phyloP scores from a whole-genome alignment of 1,140 invertebrate species.

The Drosophila ironensis region DNA sequence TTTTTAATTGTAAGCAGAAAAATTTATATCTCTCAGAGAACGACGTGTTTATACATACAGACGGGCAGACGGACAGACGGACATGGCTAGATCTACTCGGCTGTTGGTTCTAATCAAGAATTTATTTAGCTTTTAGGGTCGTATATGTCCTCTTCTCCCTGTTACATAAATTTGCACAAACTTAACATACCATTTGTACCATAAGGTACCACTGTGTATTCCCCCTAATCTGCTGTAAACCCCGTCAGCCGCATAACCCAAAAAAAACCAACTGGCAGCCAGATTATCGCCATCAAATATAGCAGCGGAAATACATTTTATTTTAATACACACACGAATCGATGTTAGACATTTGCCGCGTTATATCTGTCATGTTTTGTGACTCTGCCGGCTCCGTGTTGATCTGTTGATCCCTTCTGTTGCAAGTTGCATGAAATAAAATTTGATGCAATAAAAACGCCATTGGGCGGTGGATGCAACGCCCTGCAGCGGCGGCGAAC shows the following conservation, averaged over 20 bases:
- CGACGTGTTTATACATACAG: too few species aligned
- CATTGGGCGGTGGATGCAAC: constrained; percentile 42
- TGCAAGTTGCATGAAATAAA: constrained; percentile 67
- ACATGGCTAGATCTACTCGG: too few species aligned
- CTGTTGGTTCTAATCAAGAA: too few species aligned
- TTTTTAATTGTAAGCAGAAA: too few species aligned
- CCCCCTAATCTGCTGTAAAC: constrained; percentile 2
- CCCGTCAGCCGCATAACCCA: not conserved
- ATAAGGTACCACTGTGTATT: not conserved
- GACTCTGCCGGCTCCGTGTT: constrained; percentile 18
- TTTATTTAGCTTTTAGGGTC: too few species aligned
- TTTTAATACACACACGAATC: constrained; percentile 41
- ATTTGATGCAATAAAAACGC: constrained; percentile 68
- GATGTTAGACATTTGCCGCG: constrained; percentile 32
- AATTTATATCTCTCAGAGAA: too few species aligned
- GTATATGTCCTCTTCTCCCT: too few species aligned
- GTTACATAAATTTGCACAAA: too few species aligned
- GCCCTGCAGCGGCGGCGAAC: constrained; percentile 21
- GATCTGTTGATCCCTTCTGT: constrained; percentile 34
- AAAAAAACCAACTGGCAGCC: too few species aligned
- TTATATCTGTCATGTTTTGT: constrained; percentile 41
- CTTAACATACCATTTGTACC: not conserved
- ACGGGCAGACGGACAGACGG: too few species aligned
- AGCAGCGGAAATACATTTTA: constrained; percentile 33
- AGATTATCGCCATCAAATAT: too few species aligned